Base-by-base conservation (phyloP, 2,888 invertebrate genomes). In the Resseliella maxima region DNA sequence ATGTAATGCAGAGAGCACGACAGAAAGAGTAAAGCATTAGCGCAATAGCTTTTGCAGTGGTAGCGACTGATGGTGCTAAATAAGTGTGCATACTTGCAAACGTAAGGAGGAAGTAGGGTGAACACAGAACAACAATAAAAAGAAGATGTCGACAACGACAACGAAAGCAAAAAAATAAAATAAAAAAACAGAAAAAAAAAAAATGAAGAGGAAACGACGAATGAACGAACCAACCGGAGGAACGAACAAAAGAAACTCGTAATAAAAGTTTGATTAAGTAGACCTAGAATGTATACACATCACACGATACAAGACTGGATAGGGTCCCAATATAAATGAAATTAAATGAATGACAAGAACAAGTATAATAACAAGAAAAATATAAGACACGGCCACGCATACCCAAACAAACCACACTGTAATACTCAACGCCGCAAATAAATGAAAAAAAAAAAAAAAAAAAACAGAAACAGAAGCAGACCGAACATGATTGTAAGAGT, bases 181-280 rank as follows among this genome's bases (percentile, higher is more conserved):
- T n/a, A n/a, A n/a, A n/a, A n/a, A n/a, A n/a, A n/a, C n/a, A n/a
- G n/a, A n/a, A n/a, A n/a, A n/a, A n/a, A n/a, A n/a, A 59, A 59
- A 59, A 59, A 31, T 1, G 35, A 72, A 72, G 31, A 72, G 35
- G 27, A 72, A 35, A 31, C 27, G 18, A 72, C 35, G 31, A 72
- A 72, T 18, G 31, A 72, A 12, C 18, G 0, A 72, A 72, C 3
- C 21, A 50, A 50, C 2, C 50, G 6, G 18, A 50, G 2, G 72
- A 31, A 72, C 72, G 72, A 72, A 72, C 72, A 72, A 72, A 72
- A 72, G 72, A 72, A 72, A n/a, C 31, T 72, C 72, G 72, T 31
- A 72, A 72, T 72, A 72, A 72, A 72, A 72, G 72, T 72, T 72
- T 72, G 72, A 72, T 72, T 72, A 72, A 72, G 72, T 72, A 72